These are phyloP conservation scores for Chaetura pelagica DNA, from an alignment of 2,113 vertebrate species.

Conservation along the genomic window DNA sequence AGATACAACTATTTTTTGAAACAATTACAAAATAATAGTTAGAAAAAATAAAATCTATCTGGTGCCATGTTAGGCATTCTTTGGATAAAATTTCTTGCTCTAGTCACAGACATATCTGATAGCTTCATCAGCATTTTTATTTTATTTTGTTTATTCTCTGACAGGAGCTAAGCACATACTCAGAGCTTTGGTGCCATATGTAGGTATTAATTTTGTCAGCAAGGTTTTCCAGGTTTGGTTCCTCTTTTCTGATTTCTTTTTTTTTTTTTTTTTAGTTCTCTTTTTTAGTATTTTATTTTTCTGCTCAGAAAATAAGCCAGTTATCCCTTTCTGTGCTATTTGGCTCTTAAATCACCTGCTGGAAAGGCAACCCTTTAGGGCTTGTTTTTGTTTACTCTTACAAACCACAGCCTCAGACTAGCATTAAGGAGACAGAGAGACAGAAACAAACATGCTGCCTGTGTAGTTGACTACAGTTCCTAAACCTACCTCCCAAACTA, in stretches of 20 bases:
- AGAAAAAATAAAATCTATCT: neutral
- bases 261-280: neutral
- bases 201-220: neutral
- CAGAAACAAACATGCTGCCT: neutral
- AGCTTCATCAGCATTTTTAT: neutral
- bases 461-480: neutral
- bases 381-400: neutral
- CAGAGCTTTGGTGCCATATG: fast-evolving
- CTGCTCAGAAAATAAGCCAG: neutral
- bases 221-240: neutral
- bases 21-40: neutral
- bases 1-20: neutral
- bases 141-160: neutral
- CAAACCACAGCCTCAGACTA: neutral
- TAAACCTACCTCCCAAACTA: neutral
- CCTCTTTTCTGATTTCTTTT: neutral
- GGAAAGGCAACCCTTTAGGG: neutral
- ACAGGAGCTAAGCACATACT: neutral
- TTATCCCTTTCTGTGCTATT: neutral
- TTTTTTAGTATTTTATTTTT: neutral
- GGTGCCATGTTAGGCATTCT: neutral
- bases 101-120: neutral
- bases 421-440: neutral
- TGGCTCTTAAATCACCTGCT: neutral
- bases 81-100: neutral